Percentiles rank a stretch among this genome's conserved stretches.
Conservation (phyloP, 2,797 vertebrate genomes). For the Cyclura pinguis region DNA sequence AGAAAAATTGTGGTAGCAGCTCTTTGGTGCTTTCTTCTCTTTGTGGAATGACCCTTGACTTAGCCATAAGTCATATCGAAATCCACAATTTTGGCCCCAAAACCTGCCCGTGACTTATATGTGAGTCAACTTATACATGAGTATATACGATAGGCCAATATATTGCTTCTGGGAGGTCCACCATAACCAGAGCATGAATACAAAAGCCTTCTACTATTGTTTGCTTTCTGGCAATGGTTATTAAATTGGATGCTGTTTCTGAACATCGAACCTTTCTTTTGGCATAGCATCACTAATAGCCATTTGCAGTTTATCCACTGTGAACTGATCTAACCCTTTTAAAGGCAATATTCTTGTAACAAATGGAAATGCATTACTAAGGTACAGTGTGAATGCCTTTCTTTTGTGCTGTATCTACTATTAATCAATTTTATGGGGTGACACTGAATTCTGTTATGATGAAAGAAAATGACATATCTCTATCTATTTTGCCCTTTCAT, state of each 20-base stretch:
- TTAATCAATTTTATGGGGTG: background rate
- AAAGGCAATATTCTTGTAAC: background rate
- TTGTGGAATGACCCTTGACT: too few species aligned
- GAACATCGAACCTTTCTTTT: background rate
- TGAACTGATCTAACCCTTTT: background rate
- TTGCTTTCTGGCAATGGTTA: background rate
- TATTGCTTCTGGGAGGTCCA: background rate
- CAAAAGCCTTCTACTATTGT: background rate
- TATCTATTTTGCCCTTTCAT: background rate
- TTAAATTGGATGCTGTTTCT: background rate
- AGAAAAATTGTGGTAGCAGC: too few species aligned
- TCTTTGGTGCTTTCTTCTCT: too few species aligned
- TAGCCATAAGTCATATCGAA: too few species aligned
- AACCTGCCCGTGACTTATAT: too few species aligned
- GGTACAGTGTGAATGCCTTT: background rate
- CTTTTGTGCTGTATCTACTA: background rate
- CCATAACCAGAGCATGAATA: background rate
- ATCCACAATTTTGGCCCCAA: too few species aligned
- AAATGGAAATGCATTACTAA: background rate
- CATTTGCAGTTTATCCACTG: background rate
- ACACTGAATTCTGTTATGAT: background rate
- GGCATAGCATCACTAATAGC: background rate
- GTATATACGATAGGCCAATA: background rate
- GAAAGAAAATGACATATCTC: background rate
- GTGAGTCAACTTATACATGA: too few species aligned